Base-by-base conservation (phyloP, 2,888 invertebrate genomes). In the Lochmaea capreae region DNA sequence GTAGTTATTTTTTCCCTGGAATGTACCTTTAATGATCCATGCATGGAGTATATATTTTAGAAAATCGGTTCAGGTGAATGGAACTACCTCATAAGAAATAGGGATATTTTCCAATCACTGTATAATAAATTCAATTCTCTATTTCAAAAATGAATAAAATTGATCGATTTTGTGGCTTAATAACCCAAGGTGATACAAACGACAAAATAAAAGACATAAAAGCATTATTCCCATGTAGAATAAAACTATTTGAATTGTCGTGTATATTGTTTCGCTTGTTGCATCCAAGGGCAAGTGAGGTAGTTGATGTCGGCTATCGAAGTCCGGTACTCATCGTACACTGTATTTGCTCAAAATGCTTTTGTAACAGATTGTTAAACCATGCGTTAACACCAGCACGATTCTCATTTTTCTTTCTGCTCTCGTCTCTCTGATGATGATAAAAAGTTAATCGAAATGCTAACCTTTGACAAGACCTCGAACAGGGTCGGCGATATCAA, bases 351-450 rank as follows among this genome's bases (percentile, higher is more conserved):
- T 63, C 62, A 63, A 65, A 65, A 69, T 63, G 72, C 69, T 75
- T 75, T 72, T 75, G 75, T 69, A 72, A 72, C 75, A 72, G 75
- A 72, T 75, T 75, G 75, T 72, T 75, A 75, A 75, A 72, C 72
- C 75, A 72, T 75, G 75, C 75, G 75, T 75, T 75, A 75, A 75
- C 75, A 75, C 72, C 69, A 65, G 75, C 75, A 75, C 75, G 75
- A 75, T 66, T 71, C 46, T 14, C 65, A 63, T 71, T 71, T 67
- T 71, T 72, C 67, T 63, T 71, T 67, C 65, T n/a, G 65, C 39
- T 68, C 65, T 57, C 59, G 11, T 67, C 62, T 43, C 43, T 43
- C 62, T 43, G 43, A 43, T 67, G 42, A 67, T 67, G 43, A 54
- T 63, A 72, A 72, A 72, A 72, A 67, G 58, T 68, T 63, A 72